These are phyloP conservation scores for Anoplolepis gracilipes DNA, from an alignment of 1,140 invertebrate genomes.

Conservation along the genomic window DNA sequence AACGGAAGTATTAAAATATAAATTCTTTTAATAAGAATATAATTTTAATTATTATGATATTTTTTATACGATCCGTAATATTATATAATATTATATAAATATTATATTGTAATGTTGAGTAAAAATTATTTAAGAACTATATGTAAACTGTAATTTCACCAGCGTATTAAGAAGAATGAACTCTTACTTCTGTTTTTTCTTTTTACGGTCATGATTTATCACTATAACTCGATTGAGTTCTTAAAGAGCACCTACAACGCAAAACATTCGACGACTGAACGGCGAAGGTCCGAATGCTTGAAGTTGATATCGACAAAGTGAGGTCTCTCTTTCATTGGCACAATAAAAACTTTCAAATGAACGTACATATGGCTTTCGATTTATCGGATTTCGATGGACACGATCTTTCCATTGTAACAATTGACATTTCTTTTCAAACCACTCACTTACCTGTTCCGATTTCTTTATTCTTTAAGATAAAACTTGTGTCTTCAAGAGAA, in stretches of 20 bases:
- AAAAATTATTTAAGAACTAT: not conserved
- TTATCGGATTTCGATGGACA: conserved; percentile 39
- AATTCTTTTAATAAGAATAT: not conserved
- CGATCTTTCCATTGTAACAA: not conserved
- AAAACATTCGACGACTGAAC: conserved; percentile 23
- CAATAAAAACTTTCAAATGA: conserved; percentile 28
- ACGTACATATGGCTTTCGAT: not conserved
- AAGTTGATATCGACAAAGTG: not conserved
- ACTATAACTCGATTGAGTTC: not conserved
- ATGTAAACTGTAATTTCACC: not conserved
- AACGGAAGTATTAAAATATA: not conserved
- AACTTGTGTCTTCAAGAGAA: not conserved
- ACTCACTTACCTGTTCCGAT: not conserved
- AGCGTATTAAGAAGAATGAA: not conserved
- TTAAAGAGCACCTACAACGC: not conserved
- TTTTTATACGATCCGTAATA: not conserved
- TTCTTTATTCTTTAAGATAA: not conserved
- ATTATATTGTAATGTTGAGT: not conserved
- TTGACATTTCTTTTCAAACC: not conserved
- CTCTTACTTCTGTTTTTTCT: not conserved
- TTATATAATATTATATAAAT: too few species aligned
- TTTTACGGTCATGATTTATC: not conserved
- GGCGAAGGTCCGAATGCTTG: not conserved
- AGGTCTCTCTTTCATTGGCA: not conserved
- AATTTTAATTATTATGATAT: not conserved